Evolutionary conservation across 2,888 invertebrate species (phyloP).

Genomic region (Exocentrus adspersus): DNA sequence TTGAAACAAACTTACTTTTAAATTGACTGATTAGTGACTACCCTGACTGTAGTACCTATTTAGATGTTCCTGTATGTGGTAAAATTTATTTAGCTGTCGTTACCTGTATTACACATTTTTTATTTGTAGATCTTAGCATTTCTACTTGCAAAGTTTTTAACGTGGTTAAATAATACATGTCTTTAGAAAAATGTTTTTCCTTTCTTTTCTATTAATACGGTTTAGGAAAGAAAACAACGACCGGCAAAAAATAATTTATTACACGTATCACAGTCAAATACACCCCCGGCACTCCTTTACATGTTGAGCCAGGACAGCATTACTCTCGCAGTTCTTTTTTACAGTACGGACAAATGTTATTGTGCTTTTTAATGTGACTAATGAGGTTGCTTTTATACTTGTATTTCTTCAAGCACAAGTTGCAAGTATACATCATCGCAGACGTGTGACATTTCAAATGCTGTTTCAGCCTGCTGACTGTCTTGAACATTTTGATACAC

Average conservation of each 20-base stretch:
- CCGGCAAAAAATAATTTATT: too few relatives aligned
- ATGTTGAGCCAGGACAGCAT: slow-evolving; percentile 36
- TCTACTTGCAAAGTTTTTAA: slow-evolving; percentile 20
- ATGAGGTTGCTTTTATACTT: slow-evolving; percentile 59
- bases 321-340: slow-evolving; percentile 40
- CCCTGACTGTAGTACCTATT: neutral
- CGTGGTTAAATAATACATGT: slow-evolving; percentile 13
- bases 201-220: neutral
- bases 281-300: slow-evolving; percentile 33
- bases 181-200: neutral
- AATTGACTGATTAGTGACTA: slow-evolving; percentile 7
- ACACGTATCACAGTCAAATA: slow-evolving; percentile 45
- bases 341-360: slow-evolving; percentile 40
- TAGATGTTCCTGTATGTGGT: neutral
- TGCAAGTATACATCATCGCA: slow-evolving; percentile 52
- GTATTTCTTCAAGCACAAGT: slow-evolving; percentile 56
- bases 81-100: slow-evolving; percentile 1
- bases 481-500: slow-evolving; percentile 56
- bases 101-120: slow-evolving; percentile 7
- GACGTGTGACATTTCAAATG: slow-evolving; percentile 55
- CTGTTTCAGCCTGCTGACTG: slow-evolving; percentile 55
- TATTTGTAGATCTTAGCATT: slow-evolving; percentile 12
- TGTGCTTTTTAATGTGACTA: slow-evolving; percentile 45
- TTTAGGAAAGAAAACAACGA: too few relatives aligned
- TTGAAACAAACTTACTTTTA: neutral